A percentile compares a stretch with the other conserved stretches of the same genome.
Conservation (phyloP, 2,888 invertebrate species). For the Prionchulus punctatus region DNA sequence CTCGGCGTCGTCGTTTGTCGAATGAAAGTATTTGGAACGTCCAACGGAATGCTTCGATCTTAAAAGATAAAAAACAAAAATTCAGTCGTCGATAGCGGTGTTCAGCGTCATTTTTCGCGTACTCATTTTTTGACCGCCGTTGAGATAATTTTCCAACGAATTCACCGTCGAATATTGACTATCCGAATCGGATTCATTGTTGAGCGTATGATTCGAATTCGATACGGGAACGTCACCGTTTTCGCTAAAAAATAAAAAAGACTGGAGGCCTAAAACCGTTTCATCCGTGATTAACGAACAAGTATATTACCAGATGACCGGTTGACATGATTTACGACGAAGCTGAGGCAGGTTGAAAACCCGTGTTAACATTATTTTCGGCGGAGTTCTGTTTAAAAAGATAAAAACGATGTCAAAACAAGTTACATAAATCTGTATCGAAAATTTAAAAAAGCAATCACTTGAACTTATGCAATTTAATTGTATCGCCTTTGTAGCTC, state of each 20-base stretch:
- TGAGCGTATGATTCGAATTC: background rate
- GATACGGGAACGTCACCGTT: background rate
- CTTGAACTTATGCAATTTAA: background rate
- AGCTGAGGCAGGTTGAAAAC: background rate
- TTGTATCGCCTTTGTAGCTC: background rate
- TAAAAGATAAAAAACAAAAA: too few species aligned
- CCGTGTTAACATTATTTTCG: background rate
- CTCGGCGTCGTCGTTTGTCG: too few species aligned
- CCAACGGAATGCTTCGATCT: too few species aligned
- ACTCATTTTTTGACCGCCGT: too few species aligned
- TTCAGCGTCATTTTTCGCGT: too few species aligned
- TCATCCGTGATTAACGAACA: too few species aligned
- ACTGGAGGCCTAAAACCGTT: background rate
- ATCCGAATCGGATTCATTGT: background rate
- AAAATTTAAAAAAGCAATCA: background rate
- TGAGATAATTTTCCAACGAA: background rate
- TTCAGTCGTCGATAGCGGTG: too few species aligned
- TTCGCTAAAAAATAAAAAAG: background rate
- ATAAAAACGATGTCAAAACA: background rate
- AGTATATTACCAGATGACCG: background rate
- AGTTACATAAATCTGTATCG: background rate
- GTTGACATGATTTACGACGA: background rate
- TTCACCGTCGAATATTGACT: slow-evolving; percentile 1
- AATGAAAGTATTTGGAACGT: too few species aligned
- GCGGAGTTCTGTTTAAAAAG: background rate